phyloP scores from a whole-genome alignment of 1,140 invertebrate species.

The Hycleus cichorii region DNA sequence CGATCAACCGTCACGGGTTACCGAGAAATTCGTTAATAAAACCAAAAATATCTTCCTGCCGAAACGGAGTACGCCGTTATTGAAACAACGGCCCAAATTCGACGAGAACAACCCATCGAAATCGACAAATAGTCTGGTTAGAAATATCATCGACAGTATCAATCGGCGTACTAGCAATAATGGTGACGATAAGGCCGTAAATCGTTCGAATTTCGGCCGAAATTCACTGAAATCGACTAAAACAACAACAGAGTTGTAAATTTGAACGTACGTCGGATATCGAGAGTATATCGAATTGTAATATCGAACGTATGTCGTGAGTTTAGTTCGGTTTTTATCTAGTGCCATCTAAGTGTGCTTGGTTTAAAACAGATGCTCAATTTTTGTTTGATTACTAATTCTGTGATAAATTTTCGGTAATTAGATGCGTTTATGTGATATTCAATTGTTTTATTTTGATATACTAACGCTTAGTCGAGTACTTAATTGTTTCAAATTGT shows the following conservation, averaged over 20 bases:
- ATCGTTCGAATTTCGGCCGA: slow-evolving; percentile 29
- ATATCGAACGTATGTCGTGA: neutral
- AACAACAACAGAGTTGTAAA: neutral
- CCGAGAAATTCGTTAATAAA: slow-evolving; percentile 16
- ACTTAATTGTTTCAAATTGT: too few relatives aligned
- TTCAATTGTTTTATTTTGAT: too few relatives aligned
- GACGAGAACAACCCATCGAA: neutral
- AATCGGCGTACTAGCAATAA: slow-evolving; percentile 29
- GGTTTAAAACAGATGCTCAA: neutral
- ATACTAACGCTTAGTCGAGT: too few relatives aligned
- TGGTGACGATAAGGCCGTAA: slow-evolving; percentile 24
- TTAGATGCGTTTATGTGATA: too few relatives aligned
- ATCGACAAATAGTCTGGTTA: slow-evolving; percentile 25
- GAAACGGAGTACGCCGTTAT: neutral
- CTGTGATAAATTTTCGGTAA: neutral
- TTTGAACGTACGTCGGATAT: neutral
- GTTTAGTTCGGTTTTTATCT: neutral
- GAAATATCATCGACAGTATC: slow-evolving; percentile 36
- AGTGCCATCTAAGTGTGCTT: neutral
- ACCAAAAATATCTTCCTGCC: slow-evolving; percentile 2
- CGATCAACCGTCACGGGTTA: slow-evolving; percentile 25
- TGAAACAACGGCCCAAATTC: neutral
- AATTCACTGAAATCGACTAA: slow-evolving; percentile 31
- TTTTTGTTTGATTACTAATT: neutral
- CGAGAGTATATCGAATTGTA: slow-evolving; percentile 27